phyloP scores from a whole-genome alignment of 53 echinoderm and acorn worm genomes.

The Antedon mediterranea region DNA sequence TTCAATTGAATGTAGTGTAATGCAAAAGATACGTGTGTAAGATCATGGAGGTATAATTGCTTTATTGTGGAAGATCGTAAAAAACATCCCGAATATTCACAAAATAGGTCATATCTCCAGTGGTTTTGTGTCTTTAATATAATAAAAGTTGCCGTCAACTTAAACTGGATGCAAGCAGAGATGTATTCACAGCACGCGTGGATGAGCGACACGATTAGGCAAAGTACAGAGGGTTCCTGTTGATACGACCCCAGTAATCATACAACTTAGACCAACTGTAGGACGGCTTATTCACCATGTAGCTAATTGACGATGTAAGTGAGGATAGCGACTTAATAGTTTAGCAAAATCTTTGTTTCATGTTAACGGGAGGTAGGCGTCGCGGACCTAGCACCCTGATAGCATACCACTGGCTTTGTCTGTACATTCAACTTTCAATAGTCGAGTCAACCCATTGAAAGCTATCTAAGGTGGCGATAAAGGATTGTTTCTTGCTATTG shows the following conservation, averaged over 20 bases:
- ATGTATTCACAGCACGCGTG: background rate
- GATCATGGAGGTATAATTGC: no score
- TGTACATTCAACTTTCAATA: background rate
- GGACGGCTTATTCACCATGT: background rate
- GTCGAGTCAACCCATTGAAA: background rate
- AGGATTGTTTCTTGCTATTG: no score
- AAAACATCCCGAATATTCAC: no score
- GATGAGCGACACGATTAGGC: background rate
- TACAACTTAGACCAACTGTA: background rate
- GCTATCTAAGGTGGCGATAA: no score
- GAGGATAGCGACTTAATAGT: background rate
- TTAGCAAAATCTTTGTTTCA: background rate
- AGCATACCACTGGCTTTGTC: background rate
- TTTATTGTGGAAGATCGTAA: no score
- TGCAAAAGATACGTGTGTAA: no score
- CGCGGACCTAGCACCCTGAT: background rate
- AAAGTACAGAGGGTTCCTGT: background rate
- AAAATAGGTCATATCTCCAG: background rate
- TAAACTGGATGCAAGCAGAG: background rate
- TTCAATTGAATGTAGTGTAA: no score
- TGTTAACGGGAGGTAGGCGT: background rate
- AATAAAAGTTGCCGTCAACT: background rate
- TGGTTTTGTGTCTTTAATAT: background rate
- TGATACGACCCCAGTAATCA: background rate
- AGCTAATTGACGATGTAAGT: background rate